These are phyloP conservation scores for Tolmerus cingulatus DNA, from an alignment of 2,888 invertebrate species.

Conservation along the genomic window DNA sequence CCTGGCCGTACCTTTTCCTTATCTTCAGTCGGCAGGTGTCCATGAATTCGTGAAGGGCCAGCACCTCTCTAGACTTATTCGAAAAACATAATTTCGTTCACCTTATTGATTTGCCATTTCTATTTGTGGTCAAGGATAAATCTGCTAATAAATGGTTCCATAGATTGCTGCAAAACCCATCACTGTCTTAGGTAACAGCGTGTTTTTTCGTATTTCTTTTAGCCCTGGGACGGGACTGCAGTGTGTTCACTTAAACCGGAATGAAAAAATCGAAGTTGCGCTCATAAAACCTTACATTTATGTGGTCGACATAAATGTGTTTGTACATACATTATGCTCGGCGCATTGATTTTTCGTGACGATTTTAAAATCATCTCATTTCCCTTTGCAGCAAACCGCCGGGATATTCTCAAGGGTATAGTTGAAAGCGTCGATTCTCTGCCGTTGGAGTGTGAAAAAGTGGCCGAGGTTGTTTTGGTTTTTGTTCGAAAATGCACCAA, in stretches of 20 bases:
- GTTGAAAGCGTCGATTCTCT: background rate
- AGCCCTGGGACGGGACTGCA: background rate
- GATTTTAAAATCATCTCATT: background rate
- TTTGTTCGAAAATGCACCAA: background rate
- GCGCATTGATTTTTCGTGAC: background rate
- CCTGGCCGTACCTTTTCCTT: background rate
- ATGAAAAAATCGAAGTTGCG: background rate
- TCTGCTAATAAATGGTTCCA: background rate
- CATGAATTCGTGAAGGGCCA: background rate
- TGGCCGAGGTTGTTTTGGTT: background rate
- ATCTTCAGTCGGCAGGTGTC: background rate
- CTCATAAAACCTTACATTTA: background rate
- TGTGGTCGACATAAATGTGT: background rate
- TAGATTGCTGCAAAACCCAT: background rate
- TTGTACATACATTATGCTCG: background rate
- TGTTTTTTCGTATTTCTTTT: background rate
- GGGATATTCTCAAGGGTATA: background rate
- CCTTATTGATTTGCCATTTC: conserved; percentile 5
- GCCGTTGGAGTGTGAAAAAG: background rate
- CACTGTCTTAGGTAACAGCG: background rate
- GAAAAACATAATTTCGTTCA: background rate
- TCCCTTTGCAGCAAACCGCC: background rate
- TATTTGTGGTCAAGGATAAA: background rate
- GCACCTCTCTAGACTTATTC: background rate
- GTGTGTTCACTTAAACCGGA: background rate